Evolutionary conservation across 1,140 invertebrate species (phyloP), one percentile per base, ranked within the genome.

Genomic region (Zaprionus gabonicus): DNA sequence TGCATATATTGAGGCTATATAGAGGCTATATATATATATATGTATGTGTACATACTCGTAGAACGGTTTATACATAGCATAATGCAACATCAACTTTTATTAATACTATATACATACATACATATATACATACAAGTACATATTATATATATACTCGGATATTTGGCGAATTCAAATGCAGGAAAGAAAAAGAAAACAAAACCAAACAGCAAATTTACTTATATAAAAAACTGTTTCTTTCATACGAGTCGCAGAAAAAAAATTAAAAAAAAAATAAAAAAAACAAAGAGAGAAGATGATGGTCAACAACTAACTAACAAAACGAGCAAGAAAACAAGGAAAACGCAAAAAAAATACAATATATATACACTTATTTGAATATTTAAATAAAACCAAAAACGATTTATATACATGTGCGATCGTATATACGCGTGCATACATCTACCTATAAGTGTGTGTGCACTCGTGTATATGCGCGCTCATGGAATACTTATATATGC

Each of bases 331-430:
- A 31, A 86, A 71, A 68, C 64, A 71, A 62, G 67, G 68, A 73
- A 72, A 60, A 57, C 20, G 49, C 28, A 75, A 68, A 74, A 46
- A 59, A 58, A 69, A 83, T 60, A 84, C 60, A 82, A 87, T 81
- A 87, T 80, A 86, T 87, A 86, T 86, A 87, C 83, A 86, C 77
- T 82, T 87, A 87, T 72, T 87, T 87, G 80, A 80, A 87, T 80
- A 87, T 82, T 78, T 76, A 81, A 86, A 66, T 73, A 71, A 60
- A 76, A 59, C 60, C 46, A 71, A 51, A 70, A 51, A 71, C 69
- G 53, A 68, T 71, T 66, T 68, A 74, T 82, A 69, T 78, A 63
- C 51, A 71, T 57, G 73, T 63, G 62, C 15, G 53, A 64, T 70
- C 28, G 38, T 31, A 56, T 69, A 62, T 68, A 49, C 69, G 49